Base-by-base conservation (phyloP, 2,113 vertebrate species). In the Brienomyrus longianalis region DNA sequence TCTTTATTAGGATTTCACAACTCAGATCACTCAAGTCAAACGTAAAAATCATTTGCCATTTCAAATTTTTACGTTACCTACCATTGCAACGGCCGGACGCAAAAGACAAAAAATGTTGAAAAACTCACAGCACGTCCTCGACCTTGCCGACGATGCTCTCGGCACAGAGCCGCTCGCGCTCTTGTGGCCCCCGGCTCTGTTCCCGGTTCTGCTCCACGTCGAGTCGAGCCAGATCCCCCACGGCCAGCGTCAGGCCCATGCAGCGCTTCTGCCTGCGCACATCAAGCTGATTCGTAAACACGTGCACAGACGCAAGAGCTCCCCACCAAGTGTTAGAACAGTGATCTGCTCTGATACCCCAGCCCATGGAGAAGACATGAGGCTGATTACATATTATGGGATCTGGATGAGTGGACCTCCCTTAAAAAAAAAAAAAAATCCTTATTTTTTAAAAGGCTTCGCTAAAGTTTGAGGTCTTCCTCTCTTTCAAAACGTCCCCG, bases 101-200 rank as follows among this genome's bases (percentile, higher is more conserved):
- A 21, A 27, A 27, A 47, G 13, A 88, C 85, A 56, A 77, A 19
- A 89, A 13, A 39, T 11, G 9, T n/a, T 6, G 19, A 80, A 43
- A 31, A n/a, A 92, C 98, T 98, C 92, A 99, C 98, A 99, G 92
- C 39, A 99, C 94, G 70, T 99, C 98, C 90, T 99, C 98, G 48
- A 99, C 98, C 93, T 98, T 99, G 86, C 95, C 90, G 31, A 99
- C 89, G 45, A 99, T 97, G 93, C 96, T 97, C 90, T 99, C 98
- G 0, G 98, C 96, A 89, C 95, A 97, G 6, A 90, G 91, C 77
- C 96, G 93, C 88, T 97, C 97, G 91, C 87, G 97, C 89, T 97
- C 96, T 91, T 95, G 84, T 0, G 93, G 91, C 6, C 88, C 92
- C 1, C 96, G 94, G 90, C 23, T 51, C 83, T 27, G 83, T 54